phyloP scores from a whole-genome alignment of 2,888 invertebrate genomes.

The Phaonia tiefii region DNA sequence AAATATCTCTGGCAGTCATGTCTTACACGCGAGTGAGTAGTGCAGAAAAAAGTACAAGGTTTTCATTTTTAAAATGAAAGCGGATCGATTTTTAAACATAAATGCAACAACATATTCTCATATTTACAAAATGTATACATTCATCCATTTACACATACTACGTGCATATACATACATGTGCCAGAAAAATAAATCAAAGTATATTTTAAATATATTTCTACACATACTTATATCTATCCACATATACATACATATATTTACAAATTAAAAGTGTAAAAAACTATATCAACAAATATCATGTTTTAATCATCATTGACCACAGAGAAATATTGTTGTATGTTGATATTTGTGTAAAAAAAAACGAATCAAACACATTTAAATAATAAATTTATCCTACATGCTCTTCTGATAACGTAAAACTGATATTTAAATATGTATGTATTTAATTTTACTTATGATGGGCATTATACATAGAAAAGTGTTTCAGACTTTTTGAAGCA shows the following conservation, averaged over 20 bases:
- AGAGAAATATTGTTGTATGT: neutral
- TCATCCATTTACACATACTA: neutral
- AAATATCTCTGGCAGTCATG: too few relatives aligned
- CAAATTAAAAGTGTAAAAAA: too few relatives aligned
- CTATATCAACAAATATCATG: neutral
- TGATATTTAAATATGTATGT: too few relatives aligned
- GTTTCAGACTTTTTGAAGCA: neutral
- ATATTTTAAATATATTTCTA: slow-evolving; percentile 27
- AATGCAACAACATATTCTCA: slow-evolving; percentile 7
- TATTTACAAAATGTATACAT: slow-evolving; percentile 22
- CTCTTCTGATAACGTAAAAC: too few relatives aligned
- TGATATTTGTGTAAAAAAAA: neutral
- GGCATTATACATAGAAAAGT: neutral
- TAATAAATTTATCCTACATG: too few relatives aligned
- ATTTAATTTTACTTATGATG: too few relatives aligned
- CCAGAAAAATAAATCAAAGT: slow-evolving; percentile 36
- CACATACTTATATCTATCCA: neutral
- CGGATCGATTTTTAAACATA: slow-evolving; percentile 27
- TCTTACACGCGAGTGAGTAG: too few relatives aligned
- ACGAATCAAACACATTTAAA: too few relatives aligned
- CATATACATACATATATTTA: slow-evolving; percentile 5
- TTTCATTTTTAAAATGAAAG: too few relatives aligned
- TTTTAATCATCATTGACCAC: neutral
- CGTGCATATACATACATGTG: slow-evolving; percentile 11
- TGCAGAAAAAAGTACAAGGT: slow-evolving; percentile 36